Percentiles rank a stretch among this genome's conserved stretches.
These are phyloP conservation scores for Piscicola geometra DNA, from an alignment of 2,888 invertebrate species.

Conservation along the genomic window DNA sequence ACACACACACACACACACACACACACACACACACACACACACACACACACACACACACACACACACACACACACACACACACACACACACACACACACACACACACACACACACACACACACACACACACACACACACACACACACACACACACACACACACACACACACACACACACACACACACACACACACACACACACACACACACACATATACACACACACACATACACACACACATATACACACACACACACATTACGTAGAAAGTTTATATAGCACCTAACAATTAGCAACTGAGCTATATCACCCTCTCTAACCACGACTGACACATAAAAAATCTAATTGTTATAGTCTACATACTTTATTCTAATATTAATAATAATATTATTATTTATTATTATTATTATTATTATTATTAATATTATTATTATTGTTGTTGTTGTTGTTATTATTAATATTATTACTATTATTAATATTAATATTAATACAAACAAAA, in stretches of 20 bases:
- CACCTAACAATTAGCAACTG: too few species aligned
- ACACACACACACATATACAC: slow-evolving; percentile 20
- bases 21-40: slow-evolving; percentile 3
- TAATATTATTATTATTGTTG: too few species aligned
- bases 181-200: slow-evolving; percentile 15
- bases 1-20: slow-evolving; percentile 3
- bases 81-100: slow-evolving; percentile 19
- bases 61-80: slow-evolving; percentile 16
- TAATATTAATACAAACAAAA: too few species aligned
- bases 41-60: slow-evolving; percentile 11
- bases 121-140: slow-evolving; percentile 18
- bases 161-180: slow-evolving; percentile 9
- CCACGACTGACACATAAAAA: too few species aligned
- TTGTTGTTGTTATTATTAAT: too few species aligned
- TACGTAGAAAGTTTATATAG: too few species aligned
- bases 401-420: too few species aligned
- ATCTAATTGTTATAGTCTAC: too few species aligned
- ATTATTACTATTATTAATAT: too few species aligned
- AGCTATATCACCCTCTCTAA: too few species aligned
- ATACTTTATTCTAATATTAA: too few species aligned
- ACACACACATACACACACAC: slow-evolving; percentile 20
- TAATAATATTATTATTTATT: too few species aligned
- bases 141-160: slow-evolving; percentile 20
- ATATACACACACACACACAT: slow-evolving; percentile 17
- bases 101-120: slow-evolving; percentile 20